Conservation (phyloP, 1,140 invertebrate genomes). For the Protaetia brevitarsis region DNA sequence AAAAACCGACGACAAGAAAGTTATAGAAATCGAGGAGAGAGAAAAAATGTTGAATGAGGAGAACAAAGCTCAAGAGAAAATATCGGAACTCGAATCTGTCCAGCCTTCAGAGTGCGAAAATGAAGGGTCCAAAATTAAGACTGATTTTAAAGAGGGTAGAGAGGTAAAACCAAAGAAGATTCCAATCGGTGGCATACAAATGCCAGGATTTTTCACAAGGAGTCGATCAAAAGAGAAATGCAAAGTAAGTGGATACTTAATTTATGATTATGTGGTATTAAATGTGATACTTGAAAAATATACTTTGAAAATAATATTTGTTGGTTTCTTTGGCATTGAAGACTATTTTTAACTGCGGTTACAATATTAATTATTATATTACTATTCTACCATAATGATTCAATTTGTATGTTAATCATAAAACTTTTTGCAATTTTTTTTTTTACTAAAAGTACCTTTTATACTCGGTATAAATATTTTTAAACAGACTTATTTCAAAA, state of each 20-base stretch:
- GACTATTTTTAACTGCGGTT: conserved; percentile 14
- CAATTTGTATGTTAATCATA: too few species aligned
- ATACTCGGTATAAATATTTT: too few species aligned
- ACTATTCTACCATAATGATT: too few species aligned
- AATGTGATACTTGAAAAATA: not conserved
- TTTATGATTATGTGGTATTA: not conserved
- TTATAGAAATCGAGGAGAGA: conserved; percentile 68
- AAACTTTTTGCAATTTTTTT: too few species aligned
- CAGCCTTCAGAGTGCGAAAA: conserved; percentile 46
- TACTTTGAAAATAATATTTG: conserved; percentile 4
- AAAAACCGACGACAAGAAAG: conserved; percentile 66
- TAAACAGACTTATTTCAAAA: too few species aligned
- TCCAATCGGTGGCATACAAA: conserved; percentile 77
- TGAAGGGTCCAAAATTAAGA: conserved; percentile 50
- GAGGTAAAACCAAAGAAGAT: conserved; percentile 76
- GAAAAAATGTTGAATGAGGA: conserved; percentile 68
- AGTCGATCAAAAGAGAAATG: conserved; percentile 70
- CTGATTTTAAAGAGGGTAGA: conserved; percentile 62
- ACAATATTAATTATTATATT: not conserved
- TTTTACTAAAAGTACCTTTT: too few species aligned
- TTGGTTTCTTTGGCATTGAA: conserved; percentile 17
- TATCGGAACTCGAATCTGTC: conserved; percentile 40
- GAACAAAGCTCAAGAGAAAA: conserved; percentile 51
- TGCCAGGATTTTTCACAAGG: conserved; percentile 76
- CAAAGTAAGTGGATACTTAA: conserved; percentile 50